A percentile compares a stretch with the other conserved stretches of the same genome.
Evolutionary conservation across 2,888 invertebrate species (phyloP).

Genomic region (Xestia xanthographa): DNA sequence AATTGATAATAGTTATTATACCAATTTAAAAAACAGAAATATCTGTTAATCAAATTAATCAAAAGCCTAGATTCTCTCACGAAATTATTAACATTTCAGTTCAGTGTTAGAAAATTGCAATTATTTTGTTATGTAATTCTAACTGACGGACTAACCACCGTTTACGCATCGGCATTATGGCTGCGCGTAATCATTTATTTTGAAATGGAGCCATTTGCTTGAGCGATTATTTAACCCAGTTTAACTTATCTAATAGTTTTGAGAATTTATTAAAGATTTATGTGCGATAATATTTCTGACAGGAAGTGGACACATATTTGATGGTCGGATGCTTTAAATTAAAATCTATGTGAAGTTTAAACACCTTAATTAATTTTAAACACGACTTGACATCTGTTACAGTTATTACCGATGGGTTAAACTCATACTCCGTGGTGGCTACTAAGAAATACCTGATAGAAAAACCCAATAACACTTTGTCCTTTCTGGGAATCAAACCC

Average conservation of each 20-base stretch:
- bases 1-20: neutral
- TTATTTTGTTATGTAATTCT: constrained; percentile 47
- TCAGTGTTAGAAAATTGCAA: constrained; percentile 39
- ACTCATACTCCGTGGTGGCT: neutral
- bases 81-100: constrained; percentile 36
- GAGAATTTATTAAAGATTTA: constrained; percentile 14
- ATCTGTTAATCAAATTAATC: neutral
- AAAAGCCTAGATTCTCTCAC: constrained; percentile 22
- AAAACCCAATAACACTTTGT: neutral
- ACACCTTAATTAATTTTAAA: neutral
- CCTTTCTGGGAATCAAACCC: neutral
- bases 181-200: constrained; percentile 51
- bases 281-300: neutral
- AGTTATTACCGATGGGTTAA: no score
- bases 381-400: neutral
- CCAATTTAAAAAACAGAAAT: constrained; percentile 2
- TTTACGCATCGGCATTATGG: constrained; percentile 59
- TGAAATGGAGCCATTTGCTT: constrained; percentile 54
- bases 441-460: neutral
- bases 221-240: constrained; percentile 52
- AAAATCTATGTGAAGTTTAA: neutral
- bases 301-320: neutral
- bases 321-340: neutral
- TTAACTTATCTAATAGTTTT: constrained; percentile 52
- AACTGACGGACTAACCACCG: constrained; percentile 22